These are phyloP conservation scores for Smutsia temminckii DNA, from an alignment of 2,797 vertebrate genomes.

Conservation along the genomic window DNA sequence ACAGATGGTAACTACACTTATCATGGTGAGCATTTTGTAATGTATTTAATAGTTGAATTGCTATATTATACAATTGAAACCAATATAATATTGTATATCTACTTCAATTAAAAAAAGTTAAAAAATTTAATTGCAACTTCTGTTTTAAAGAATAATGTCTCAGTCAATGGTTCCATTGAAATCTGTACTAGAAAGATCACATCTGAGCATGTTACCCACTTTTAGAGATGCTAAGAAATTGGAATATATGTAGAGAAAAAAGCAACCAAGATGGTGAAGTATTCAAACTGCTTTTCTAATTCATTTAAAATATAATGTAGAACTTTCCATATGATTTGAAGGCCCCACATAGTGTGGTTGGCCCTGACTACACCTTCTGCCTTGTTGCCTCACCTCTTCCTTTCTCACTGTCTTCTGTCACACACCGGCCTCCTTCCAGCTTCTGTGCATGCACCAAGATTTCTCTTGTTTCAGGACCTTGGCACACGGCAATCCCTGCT, in stretches of 20 bases:
- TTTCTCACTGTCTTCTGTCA: neutral
- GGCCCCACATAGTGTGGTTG: neutral
- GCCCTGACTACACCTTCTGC: neutral
- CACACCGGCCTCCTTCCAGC: neutral
- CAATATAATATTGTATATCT: no score
- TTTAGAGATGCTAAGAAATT: neutral
- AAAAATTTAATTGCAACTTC: neutral
- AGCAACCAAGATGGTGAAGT: neutral
- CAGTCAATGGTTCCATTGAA: neutral
- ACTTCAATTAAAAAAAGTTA: no score
- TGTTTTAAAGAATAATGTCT: neutral
- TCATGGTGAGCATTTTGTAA: no score
- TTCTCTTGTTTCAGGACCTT: neutral
- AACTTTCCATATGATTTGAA: neutral
- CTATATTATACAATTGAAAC: no score
- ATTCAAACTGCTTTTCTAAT: neutral
- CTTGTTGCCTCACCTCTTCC: neutral
- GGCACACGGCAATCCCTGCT: neutral
- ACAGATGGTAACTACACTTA: no score
- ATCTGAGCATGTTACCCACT: neutral
- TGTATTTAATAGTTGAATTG: no score
- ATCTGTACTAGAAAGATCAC: neutral
- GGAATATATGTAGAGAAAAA: neutral
- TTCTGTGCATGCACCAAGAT: neutral
- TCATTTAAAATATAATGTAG: neutral